Conservation (phyloP, 1,140 invertebrate genomes). For the Bacillus rossius region DNA sequence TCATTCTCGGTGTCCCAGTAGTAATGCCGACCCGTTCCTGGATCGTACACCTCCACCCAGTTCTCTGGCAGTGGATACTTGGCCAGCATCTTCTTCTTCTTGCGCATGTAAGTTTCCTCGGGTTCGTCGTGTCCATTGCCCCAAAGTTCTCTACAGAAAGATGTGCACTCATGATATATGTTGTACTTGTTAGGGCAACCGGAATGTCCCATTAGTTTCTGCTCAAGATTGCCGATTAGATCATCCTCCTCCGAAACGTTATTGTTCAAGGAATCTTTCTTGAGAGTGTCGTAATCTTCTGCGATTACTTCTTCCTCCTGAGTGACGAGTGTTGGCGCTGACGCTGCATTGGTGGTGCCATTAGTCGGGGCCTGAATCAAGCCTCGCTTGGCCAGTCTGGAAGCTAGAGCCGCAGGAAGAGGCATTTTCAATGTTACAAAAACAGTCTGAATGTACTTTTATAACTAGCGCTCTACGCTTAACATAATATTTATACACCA, state of each 20-base stretch:
- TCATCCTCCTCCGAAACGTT: conserved; percentile 9
- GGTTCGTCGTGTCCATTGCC: conserved; percentile 67
- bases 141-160: conserved; percentile 87
- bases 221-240: conserved; percentile 19
- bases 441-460: no score
- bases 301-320: conserved; percentile 75
- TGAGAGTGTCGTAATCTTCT: conserved; percentile 68
- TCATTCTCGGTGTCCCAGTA: conserved; percentile 93
- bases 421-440: conserved; percentile 55
- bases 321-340: conserved; percentile 24
- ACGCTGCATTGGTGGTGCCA: background rate
- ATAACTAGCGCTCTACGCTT: no score
- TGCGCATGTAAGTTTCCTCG: conserved; percentile 65
- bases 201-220: conserved; percentile 50
- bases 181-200: conserved; percentile 97
- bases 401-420: conserved; percentile 77
- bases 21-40: conserved; percentile 83
- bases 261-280: conserved; percentile 32
- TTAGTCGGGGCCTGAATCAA: background rate
- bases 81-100: conserved; percentile 68
- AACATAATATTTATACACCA: no score
- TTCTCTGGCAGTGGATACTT: conserved; percentile 88
- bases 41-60: conserved; percentile 93
- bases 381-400: conserved; percentile 80
- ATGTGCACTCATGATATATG: conserved; percentile 87